These are phyloP conservation scores for Phania funesta DNA, from an alignment of 2,888 invertebrate genomes.

Conservation along the genomic window DNA sequence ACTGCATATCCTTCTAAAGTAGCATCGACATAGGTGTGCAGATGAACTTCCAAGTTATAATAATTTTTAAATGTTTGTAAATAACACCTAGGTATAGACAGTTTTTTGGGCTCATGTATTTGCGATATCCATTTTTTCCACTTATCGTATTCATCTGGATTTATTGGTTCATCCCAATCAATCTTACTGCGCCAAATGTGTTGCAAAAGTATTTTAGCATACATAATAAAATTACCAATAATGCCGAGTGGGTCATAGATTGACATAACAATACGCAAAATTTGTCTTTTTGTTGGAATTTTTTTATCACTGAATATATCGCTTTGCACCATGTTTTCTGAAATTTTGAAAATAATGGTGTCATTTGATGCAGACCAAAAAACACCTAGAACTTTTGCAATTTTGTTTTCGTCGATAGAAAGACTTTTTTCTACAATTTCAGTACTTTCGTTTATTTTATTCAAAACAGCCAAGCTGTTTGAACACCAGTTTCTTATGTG, in stretches of 20 bases:
- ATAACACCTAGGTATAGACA: constrained; percentile 33
- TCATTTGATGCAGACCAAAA: constrained; percentile 44
- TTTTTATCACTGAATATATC: not conserved
- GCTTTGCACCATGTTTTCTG: not conserved
- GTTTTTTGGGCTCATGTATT: constrained; percentile 11
- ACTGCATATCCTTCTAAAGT: constrained; percentile 12
- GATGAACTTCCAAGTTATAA: constrained; percentile 20
- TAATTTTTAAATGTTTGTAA: constrained; percentile 12
- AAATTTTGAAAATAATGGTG: constrained; percentile 35
- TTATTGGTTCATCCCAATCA: constrained; percentile 40
- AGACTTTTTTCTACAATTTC: not conserved
- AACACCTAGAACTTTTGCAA: constrained; percentile 45
- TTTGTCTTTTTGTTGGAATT: constrained; percentile 46
- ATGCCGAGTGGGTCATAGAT: constrained; percentile 53
- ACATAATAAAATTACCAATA: constrained; percentile 48
- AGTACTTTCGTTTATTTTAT: constrained; percentile 26
- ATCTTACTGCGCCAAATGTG: constrained; percentile 25
- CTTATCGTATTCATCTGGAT: not conserved
- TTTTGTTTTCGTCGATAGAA: not conserved
- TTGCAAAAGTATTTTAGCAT: constrained; percentile 44
- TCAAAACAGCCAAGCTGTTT: constrained; percentile 69
- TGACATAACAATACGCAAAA: no score
- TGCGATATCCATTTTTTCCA: constrained; percentile 32
- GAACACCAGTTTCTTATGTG: not conserved
- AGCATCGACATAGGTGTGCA: constrained; percentile 24